phyloP scores from a whole-genome alignment of 1,140 invertebrate species.

The Hylyphantes graminicola region DNA sequence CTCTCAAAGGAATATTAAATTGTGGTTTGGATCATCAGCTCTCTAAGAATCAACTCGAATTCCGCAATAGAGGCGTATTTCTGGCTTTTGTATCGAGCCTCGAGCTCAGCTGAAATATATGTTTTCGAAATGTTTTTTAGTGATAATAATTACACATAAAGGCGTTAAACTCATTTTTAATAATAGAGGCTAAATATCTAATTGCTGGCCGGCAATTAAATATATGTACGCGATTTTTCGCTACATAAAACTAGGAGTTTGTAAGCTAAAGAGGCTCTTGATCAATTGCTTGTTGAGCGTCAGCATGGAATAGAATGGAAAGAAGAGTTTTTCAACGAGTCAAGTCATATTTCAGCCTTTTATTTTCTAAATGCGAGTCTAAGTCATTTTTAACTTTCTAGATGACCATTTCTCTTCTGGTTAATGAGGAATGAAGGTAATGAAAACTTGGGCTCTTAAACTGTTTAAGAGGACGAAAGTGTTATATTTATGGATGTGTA shows the following conservation, averaged over 20 bases:
- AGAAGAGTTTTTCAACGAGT: not conserved
- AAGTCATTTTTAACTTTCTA: constrained; percentile 30
- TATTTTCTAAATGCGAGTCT: constrained; percentile 5
- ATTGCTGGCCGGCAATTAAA: constrained; percentile 26
- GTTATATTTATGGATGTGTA: not conserved
- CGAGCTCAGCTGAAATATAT: not conserved
- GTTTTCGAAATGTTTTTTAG: constrained; percentile 1
- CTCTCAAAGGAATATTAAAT: constrained; percentile 18
- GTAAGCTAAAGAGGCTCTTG: constrained; percentile 2
- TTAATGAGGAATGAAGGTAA: constrained; percentile 22
- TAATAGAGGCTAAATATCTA: constrained; percentile 21
- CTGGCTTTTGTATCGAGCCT: not conserved
- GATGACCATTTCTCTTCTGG: constrained; percentile 9
- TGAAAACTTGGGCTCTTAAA: constrained; percentile 5
- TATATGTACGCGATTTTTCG: constrained; percentile 14
- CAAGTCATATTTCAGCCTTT: constrained; percentile 18
- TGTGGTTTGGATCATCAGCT: constrained; percentile 1
- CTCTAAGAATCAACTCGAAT: not conserved
- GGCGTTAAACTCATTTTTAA: constrained; percentile 21
- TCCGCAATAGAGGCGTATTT: not conserved
- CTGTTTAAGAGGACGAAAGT: constrained; percentile 1
- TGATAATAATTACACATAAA: constrained; percentile 17
- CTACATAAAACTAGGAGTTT: not conserved
- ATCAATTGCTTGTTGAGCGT: constrained; percentile 22
- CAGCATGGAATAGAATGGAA: not conserved